Evolutionary conservation across 1,140 invertebrate species (phyloP).

Genomic region (Andricus grossulariae): DNA sequence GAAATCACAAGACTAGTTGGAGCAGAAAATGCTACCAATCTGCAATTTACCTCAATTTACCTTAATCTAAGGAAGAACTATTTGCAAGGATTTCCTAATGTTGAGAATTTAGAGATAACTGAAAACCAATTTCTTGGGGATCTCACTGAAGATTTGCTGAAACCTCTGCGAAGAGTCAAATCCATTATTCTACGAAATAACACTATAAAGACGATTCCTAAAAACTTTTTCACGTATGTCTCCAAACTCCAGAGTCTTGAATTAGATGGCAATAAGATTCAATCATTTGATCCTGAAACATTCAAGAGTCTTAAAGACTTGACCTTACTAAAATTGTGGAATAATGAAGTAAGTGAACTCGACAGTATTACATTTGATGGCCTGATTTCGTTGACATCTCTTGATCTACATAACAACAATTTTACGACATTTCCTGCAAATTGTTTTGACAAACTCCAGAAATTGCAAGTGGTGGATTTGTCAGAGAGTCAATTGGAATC

Average conservation of each 20-base stretch:
- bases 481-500: constrained; percentile 26
- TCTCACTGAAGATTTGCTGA: constrained; percentile 78
- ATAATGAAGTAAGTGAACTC: constrained; percentile 34
- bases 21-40: constrained; percentile 54
- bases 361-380: constrained; percentile 21
- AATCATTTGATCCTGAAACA: constrained; percentile 40
- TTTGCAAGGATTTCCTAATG: constrained; percentile 74
- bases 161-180: constrained; percentile 77
- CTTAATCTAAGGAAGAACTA: constrained; percentile 65
- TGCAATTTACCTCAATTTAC: too few relatives aligned
- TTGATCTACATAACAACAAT: constrained; percentile 39
- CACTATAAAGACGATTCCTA: constrained; percentile 75
- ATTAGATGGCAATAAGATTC: constrained; percentile 52
- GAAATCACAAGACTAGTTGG: constrained; percentile 64
- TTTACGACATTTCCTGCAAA: constrained; percentile 34
- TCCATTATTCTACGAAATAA: constrained; percentile 79
- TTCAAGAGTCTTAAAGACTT: constrained; percentile 50
- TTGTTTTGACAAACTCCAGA: constrained; percentile 34
- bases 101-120: constrained; percentile 73
- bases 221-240: constrained; percentile 74
- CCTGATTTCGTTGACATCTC: constrained; percentile 23
- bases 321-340: constrained; percentile 53
- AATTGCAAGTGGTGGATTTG: constrained; percentile 34
- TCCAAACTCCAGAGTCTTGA: constrained; percentile 37
- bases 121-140: constrained; percentile 73